phyloP scores from a whole-genome alignment of 30 jellyfish, hydroid and myxozoan species.

The Sanderia malayensis region DNA sequence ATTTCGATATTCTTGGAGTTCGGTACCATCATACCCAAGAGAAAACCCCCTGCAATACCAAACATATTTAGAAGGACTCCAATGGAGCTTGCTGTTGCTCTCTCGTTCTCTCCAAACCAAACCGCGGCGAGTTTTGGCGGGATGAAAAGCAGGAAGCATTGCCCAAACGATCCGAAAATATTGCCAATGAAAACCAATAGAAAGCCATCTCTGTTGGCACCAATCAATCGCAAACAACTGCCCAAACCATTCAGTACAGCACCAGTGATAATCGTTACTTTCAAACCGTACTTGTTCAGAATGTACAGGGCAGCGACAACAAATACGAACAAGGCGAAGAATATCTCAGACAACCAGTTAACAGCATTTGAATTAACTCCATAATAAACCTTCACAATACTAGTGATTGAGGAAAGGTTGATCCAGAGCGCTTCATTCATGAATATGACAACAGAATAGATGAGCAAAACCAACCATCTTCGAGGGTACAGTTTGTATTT shows the following conservation, averaged over 20 bases:
- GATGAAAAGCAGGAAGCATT: constrained; percentile 48
- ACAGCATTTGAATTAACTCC: constrained; percentile 71
- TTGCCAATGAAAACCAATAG: constrained; percentile 48
- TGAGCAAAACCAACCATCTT: constrained; percentile 59
- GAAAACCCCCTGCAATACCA: constrained; percentile 67
- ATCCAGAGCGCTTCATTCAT: constrained; percentile 86
- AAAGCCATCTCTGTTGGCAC: constrained; percentile 64
- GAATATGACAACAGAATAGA: constrained; percentile 69
- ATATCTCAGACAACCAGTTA: constrained; percentile 83
- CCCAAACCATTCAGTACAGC: constrained; percentile 63
- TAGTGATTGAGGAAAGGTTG: constrained; percentile 80
- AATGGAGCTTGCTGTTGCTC: constrained; percentile 34
- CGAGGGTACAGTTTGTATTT: constrained; percentile 28
- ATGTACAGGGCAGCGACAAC: constrained; percentile 51
- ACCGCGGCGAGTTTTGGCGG: constrained; percentile 68
- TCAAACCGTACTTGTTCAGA: constrained; percentile 35
- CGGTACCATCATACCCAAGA: constrained; percentile 69
- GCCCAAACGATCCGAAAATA: constrained; percentile 50
- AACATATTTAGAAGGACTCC: constrained; percentile 63
- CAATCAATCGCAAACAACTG: constrained; percentile 50
- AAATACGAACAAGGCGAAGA: constrained; percentile 69
- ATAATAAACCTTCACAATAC: constrained; percentile 81
- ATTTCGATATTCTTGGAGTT: constrained; percentile 29
- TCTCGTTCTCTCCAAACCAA: constrained; percentile 58
- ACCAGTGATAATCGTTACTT: constrained; percentile 51